phyloP scores from a whole-genome alignment of 2,113 vertebrate genomes.

The Daboia siamensis region DNA sequence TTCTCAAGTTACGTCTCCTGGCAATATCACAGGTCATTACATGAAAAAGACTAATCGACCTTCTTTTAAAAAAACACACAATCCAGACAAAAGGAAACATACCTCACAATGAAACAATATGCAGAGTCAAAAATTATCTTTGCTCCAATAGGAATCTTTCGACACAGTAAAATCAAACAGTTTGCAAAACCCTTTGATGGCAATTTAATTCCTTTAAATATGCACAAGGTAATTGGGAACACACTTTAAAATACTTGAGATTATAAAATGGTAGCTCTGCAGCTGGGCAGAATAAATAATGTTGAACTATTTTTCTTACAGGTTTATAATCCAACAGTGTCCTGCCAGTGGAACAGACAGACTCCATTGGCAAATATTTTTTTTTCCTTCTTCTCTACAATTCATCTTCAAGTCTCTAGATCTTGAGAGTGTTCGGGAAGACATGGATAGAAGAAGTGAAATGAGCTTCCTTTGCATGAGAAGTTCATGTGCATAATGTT shows the following conservation, averaged over 20 bases:
- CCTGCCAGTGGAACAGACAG: background rate
- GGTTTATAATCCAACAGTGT: background rate
- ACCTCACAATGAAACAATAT: slow-evolving; percentile 26
- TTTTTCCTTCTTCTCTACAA: background rate
- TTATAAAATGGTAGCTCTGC: slow-evolving; percentile 58
- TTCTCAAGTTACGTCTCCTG: slow-evolving; percentile 27
- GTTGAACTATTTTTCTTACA: slow-evolving; percentile 44
- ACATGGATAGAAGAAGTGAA: background rate
- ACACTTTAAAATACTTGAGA: slow-evolving; percentile 59
- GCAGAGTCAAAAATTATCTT: slow-evolving; percentile 49
- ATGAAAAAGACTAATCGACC: slow-evolving; percentile 27
- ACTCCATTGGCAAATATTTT: background rate
- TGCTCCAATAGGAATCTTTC: slow-evolving; percentile 53
- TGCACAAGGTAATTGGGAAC: slow-evolving; percentile 68
- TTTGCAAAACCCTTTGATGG: slow-evolving; percentile 68
- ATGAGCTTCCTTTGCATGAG: background rate
- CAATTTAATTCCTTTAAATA: slow-evolving; percentile 70
- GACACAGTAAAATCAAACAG: slow-evolving; percentile 64
- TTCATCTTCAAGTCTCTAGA: background rate
- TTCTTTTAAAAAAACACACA: slow-evolving; percentile 38
- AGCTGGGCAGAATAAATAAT: slow-evolving; percentile 58
- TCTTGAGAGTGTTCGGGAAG: background rate
- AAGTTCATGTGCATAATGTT: background rate
- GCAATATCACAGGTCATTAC: slow-evolving; percentile 29
- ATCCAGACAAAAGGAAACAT: slow-evolving; percentile 37